Conservation (phyloP, 2,888 invertebrate genomes). For the Cybosia mesomella region DNA sequence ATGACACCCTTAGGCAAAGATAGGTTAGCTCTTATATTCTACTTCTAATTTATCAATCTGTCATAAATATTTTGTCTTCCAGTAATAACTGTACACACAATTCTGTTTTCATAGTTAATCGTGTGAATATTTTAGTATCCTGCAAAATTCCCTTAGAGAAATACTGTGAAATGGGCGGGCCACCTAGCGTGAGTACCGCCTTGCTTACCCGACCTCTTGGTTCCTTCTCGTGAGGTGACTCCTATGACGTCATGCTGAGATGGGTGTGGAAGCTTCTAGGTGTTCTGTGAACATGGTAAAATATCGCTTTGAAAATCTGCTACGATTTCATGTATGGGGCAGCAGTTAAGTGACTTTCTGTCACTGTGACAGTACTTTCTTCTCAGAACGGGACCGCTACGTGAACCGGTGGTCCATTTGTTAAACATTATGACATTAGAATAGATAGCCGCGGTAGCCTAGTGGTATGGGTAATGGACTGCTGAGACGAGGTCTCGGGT, state of each 20-base stretch:
- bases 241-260: conserved; percentile 46
- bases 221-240: conserved; percentile 17
- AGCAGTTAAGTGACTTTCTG: background rate
- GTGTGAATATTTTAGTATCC: conserved; percentile 20
- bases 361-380: no score
- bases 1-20: no score
- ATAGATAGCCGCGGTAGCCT: no score
- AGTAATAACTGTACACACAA: background rate
- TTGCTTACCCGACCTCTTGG: conserved; percentile 14
- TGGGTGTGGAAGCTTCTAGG: conserved; percentile 36
- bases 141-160: conserved; percentile 13
- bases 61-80: background rate
- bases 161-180: conserved; percentile 22
- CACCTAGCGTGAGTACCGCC: conserved; percentile 24
- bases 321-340: background rate
- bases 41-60: no score
- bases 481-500: no score
- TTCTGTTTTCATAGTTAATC: conserved; percentile 6
- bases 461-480: no score
- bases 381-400: no score
- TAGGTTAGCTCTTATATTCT: no score
- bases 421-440: no score
- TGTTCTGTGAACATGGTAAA: background rate
- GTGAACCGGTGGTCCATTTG: no score
- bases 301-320: background rate